Base-by-base conservation (phyloP, 1,140 invertebrate species). In the Archegozetes longisetosus region DNA sequence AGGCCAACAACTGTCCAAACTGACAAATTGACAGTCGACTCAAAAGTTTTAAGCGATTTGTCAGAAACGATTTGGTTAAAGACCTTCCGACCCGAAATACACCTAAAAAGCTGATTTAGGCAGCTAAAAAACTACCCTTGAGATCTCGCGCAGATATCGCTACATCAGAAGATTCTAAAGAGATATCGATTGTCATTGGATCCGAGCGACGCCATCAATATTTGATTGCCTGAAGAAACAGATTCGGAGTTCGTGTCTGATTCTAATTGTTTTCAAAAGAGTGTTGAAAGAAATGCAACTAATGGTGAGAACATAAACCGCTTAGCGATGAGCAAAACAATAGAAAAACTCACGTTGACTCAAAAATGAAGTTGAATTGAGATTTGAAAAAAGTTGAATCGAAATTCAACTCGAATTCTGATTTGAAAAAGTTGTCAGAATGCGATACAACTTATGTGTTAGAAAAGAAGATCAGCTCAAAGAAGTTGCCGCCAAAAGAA, bases 131-230 rank as follows among this genome's bases (percentile, higher is more conserved):
- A 68, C 1, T 84, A 79, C 73, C 82, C 83, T 53, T 72, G 75
- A 59, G 50, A 68, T 0, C 65, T 86, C 56, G 73, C 69, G 1
- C 66, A 72, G 48, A 84, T 83, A 2, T 85, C 84, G 0, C 83
- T 83, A 0, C 80, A 83, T 64, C 77, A 81, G 27, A 69, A 76
- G 1, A 80, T 85, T 27, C 70, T 85, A n/a, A 68, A 73, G 49
- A 70, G 78, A 28, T 82, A 64, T 48, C 23, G 27, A 25, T 3
- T 9, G 2, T 6, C n/a, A 26, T n/a, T n/a, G n/a, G n/a, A n/a
- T n/a, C n/a, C n/a, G n/a, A n/a, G n/a, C n/a, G n/a, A 22, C 28
- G 13, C 13, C 9, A 29, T 26, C 32, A 40, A 40, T 40, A 40
- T 17, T 9, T 40, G 6, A 9, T 40, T 40, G 6, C 6, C 17